Evolutionary conservation across 2,113 vertebrate species (phyloP).

Genomic region (Oceanodroma tethys): DNA sequence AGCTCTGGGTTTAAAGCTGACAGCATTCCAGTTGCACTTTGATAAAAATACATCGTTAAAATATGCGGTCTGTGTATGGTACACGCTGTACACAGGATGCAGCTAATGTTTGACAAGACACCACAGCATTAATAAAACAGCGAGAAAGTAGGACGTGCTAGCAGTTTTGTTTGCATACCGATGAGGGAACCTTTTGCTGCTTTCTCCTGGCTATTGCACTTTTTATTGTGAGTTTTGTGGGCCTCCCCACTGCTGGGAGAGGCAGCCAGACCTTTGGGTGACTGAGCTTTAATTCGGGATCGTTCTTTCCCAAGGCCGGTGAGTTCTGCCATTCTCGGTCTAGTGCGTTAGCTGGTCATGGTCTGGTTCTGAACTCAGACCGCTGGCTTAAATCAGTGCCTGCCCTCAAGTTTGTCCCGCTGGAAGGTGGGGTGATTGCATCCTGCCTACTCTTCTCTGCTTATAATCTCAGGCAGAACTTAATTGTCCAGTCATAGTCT

Average conservation of each 20-base stretch:
- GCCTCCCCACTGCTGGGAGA: background rate
- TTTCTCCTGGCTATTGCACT: background rate
- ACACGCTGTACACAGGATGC: background rate
- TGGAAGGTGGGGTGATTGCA: background rate
- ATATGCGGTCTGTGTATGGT: background rate
- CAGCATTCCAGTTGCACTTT: background rate
- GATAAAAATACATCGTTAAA: slow-evolving; percentile 17
- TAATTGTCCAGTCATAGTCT: background rate
- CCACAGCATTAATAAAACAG: background rate
- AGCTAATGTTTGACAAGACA: background rate
- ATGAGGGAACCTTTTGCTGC: background rate
- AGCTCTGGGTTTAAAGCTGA: background rate
- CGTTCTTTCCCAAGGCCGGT: background rate
- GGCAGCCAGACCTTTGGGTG: background rate
- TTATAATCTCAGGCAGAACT: background rate
- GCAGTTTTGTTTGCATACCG: background rate
- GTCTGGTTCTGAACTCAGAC: background rate
- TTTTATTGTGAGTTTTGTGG: background rate
- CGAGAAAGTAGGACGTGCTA: background rate
- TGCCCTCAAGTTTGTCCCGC: background rate
- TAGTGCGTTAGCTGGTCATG: rapidly evolving
- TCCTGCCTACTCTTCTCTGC: background rate
- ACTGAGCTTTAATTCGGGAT: background rate
- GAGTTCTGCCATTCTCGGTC: background rate
- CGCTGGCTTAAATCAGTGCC: background rate